phyloP scores from a whole-genome alignment of 2,113 vertebrate species.

The Dasyornis broadbenti region DNA sequence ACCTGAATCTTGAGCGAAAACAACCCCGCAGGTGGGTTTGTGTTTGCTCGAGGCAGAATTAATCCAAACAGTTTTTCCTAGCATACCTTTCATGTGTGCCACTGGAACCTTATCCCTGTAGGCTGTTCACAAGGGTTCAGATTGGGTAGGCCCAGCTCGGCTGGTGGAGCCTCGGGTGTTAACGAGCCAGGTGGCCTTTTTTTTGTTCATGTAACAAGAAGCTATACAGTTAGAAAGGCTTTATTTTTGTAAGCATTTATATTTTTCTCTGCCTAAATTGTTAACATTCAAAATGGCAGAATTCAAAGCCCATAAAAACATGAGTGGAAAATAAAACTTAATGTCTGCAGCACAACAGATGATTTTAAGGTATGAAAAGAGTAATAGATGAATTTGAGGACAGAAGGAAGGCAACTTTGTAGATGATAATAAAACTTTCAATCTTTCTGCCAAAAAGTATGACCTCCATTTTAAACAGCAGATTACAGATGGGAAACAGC shows the following conservation, averaged over 20 bases:
- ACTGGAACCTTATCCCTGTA: too few relatives aligned
- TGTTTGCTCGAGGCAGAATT: too few relatives aligned
- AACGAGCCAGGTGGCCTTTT: too few relatives aligned
- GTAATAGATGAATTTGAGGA: not conserved
- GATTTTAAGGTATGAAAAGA: not conserved
- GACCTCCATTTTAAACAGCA: not conserved
- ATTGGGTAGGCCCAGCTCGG: too few relatives aligned
- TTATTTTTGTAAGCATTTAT: not conserved
- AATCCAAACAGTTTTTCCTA: too few relatives aligned
- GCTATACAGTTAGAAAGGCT: not conserved
- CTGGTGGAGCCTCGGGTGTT: too few relatives aligned
- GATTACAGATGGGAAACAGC: not conserved
- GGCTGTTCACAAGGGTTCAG: too few relatives aligned
- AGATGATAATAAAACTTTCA: not conserved
- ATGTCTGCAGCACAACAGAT: not conserved
- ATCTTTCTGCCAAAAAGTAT: not conserved
- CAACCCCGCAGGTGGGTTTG: too few relatives aligned
- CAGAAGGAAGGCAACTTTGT: not conserved
- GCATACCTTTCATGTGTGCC: too few relatives aligned
- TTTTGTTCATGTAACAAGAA: not conserved
- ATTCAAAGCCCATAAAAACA: not conserved
- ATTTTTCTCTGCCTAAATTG: not conserved
- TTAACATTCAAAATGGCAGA: not conserved
- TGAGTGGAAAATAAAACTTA: accelerated
- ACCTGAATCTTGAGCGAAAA: too few relatives aligned